Evolutionary conservation across 2,888 invertebrate genomes (phyloP).

Genomic region (Mechanitis mazaeus): DNA sequence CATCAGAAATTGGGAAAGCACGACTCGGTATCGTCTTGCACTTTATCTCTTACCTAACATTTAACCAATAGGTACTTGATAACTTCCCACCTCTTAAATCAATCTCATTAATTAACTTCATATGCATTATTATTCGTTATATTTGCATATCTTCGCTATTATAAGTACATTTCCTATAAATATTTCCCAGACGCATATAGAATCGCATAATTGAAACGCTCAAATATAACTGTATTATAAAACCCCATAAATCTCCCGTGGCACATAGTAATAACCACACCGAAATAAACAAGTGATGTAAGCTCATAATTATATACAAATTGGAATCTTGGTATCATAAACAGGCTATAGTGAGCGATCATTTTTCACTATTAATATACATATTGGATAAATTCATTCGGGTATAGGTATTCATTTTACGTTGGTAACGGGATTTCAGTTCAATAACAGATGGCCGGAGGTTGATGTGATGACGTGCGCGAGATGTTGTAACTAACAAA

Average conservation of each 20-base stretch:
- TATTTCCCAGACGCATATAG: conserved; percentile 10
- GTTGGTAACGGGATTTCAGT: conserved; percentile 54
- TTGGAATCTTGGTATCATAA: conserved; percentile 48
- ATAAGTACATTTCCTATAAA: conserved; percentile 1
- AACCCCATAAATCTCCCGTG: conserved; percentile 46
- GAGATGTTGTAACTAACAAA: conserved; percentile 27
- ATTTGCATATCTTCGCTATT: conserved; percentile 3
- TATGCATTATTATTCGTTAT: neutral
- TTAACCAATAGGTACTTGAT: conserved; percentile 22
- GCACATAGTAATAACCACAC: conserved; percentile 38
- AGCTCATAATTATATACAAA: conserved; percentile 56
- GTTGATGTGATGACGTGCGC: conserved; percentile 24
- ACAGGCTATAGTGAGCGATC: conserved; percentile 44
- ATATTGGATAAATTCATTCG: conserved; percentile 45
- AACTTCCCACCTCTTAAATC: no score
- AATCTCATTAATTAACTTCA: no score
- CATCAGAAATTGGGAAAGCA: conserved; percentile 73
- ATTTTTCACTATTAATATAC: conserved; percentile 61
- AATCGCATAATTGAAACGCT: conserved; percentile 33
- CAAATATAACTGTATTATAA: conserved; percentile 45
- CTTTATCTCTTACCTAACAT: conserved; percentile 68
- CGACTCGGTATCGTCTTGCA: conserved; percentile 57
- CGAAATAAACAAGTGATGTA: conserved; percentile 53
- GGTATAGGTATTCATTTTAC: conserved; percentile 51
- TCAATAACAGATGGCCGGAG: conserved; percentile 38